Evolutionary conservation across 2,113 vertebrate species (phyloP).

Genomic region (Syngnathus typhle): DNA sequence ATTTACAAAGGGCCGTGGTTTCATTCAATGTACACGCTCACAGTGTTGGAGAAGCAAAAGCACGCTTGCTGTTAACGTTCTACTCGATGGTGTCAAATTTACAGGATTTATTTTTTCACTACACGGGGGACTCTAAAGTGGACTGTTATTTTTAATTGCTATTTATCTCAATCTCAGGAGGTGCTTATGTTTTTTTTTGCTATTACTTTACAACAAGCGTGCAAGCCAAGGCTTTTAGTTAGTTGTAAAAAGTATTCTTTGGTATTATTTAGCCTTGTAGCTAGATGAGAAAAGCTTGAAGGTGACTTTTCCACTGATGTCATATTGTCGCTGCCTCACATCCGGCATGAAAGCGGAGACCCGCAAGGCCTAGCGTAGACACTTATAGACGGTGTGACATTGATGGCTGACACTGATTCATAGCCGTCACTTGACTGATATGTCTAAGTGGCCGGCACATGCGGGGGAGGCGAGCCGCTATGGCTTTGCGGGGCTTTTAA

Average conservation of each 20-base stretch:
- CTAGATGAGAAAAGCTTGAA: slow-evolving; percentile 24
- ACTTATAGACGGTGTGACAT: slow-evolving; percentile 67
- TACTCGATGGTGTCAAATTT: no score
- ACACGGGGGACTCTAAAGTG: not conserved
- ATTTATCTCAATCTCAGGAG: not conserved
- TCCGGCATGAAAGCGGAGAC: slow-evolving; percentile 53
- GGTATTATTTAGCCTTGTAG: not conserved
- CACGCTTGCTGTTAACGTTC: no score
- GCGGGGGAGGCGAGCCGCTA: slow-evolving; percentile 59
- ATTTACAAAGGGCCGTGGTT: no score
- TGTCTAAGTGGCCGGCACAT: slow-evolving; percentile 64
- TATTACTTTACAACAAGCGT: not conserved
- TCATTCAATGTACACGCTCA: no score
- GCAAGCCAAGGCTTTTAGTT: not conserved
- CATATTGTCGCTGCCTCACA: slow-evolving; percentile 45
- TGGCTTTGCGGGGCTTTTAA: slow-evolving; percentile 64
- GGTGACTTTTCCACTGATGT: slow-evolving; percentile 57
- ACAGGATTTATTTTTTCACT: no score
- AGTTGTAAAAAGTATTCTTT: not conserved
- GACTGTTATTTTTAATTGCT: not conserved
- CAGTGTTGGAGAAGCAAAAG: no score
- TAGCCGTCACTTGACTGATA: slow-evolving; percentile 59
- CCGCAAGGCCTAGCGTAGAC: slow-evolving; percentile 62
- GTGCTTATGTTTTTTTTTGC: not conserved
- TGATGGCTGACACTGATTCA: slow-evolving; percentile 67